Conservation (phyloP, 2,888 invertebrate species). For the Chesias legatella region DNA sequence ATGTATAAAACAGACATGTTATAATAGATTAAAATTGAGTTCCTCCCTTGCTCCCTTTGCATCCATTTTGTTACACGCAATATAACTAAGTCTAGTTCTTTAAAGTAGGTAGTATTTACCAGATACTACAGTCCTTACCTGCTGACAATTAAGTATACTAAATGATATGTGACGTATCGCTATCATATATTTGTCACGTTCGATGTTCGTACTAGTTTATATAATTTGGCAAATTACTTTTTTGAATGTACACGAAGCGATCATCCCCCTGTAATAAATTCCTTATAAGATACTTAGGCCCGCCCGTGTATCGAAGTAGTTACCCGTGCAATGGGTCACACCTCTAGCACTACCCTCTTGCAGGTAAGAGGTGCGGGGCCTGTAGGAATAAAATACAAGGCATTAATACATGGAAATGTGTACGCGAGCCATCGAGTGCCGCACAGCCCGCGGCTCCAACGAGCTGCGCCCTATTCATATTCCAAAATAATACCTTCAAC, state of each 20-base stretch:
- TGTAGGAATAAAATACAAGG: conserved; percentile 81
- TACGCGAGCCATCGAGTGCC: conserved; percentile 76
- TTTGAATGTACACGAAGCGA: conserved; percentile 49
- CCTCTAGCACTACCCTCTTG: conserved; percentile 81
- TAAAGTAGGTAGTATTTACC: conserved; percentile 17
- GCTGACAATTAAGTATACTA: conserved; percentile 7
- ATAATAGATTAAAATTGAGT: too few relatives aligned
- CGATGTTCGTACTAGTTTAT: conserved; percentile 51
- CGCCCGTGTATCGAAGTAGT: conserved; percentile 81
- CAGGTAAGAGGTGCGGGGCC: conserved; percentile 82
- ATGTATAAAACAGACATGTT: too few relatives aligned
- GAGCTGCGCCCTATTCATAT: conserved; percentile 40
- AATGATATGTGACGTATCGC: conserved; percentile 32
- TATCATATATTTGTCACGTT: conserved; percentile 40
- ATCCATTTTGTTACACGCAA: too few relatives aligned
- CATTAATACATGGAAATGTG: conserved; percentile 73
- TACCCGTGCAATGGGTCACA: conserved; percentile 81
- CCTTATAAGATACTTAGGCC: conserved; percentile 78
- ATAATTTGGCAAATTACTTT: conserved; percentile 39
- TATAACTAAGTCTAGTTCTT: too few relatives aligned
- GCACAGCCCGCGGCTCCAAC: conserved; percentile 69
- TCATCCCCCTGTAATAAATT: conserved; percentile 75
- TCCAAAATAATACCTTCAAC: conserved; percentile 50
- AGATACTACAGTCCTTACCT: conserved; percentile 20
- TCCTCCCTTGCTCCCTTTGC: too few relatives aligned